Conservation (phyloP, 2,888 invertebrate species). For the Andrena camellia region DNA sequence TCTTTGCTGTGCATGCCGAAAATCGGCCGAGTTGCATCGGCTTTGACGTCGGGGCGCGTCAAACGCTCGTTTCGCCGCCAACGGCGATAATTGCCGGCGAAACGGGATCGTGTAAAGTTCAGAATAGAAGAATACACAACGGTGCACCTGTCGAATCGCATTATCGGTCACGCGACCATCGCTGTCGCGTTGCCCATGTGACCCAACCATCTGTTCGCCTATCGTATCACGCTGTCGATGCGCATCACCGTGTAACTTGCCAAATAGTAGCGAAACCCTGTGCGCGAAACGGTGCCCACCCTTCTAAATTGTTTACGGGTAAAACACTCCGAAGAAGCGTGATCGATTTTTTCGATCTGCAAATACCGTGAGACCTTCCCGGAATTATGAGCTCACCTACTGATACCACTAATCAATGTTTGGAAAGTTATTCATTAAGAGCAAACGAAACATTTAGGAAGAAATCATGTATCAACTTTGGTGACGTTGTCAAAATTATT, state of each 20-base stretch:
- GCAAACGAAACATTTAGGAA: too few species aligned
- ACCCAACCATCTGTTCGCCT: conserved; percentile 56
- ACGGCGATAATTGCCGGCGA: conserved; percentile 58
- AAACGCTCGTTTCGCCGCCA: conserved; percentile 30
- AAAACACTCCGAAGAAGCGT: background rate
- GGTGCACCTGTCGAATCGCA: conserved; percentile 70
- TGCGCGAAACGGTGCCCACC: conserved; percentile 1
- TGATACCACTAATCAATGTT: too few species aligned
- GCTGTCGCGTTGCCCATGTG: conserved; percentile 48
- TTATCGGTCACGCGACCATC: conserved; percentile 64
- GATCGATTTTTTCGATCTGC: background rate
- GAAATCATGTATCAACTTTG: too few species aligned
- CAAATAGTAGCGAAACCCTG: background rate
- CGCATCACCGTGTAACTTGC: conserved; percentile 37
- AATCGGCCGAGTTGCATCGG: conserved; percentile 19
- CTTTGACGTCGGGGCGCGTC: conserved; percentile 30
- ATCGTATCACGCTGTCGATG: conserved; percentile 44
- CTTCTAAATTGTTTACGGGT: background rate
- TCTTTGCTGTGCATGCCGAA: conserved; percentile 11
- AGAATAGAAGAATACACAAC: conserved; percentile 65
- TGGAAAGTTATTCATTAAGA: too few species aligned
- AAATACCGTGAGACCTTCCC: background rate
- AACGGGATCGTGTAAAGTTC: conserved; percentile 65
- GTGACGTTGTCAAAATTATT: too few species aligned
- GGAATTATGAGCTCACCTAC: too few species aligned